Conservation (phyloP, 2,113 vertebrate genomes). For the Corydoras maculifer region DNA sequence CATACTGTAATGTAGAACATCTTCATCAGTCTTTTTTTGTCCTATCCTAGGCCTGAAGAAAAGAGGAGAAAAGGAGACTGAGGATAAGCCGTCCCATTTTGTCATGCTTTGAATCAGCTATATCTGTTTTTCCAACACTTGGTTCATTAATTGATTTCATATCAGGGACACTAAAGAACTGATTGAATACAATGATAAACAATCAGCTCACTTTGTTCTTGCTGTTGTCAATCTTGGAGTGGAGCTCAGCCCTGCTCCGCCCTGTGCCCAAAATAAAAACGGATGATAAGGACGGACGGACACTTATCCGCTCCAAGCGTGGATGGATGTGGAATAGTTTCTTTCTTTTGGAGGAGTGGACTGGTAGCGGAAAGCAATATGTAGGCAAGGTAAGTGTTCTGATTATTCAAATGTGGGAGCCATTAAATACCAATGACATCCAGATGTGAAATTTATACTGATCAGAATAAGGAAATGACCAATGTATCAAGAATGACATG, state of each 20-base stretch:
- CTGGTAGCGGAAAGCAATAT: slow-evolving; percentile 88
- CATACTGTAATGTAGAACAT: slow-evolving; percentile 1
- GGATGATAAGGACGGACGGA: slow-evolving; percentile 64
- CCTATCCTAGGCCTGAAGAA: slow-evolving; percentile 22
- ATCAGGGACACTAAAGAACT: slow-evolving; percentile 43
- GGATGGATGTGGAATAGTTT: slow-evolving; percentile 99
- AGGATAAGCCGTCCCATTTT: slow-evolving; percentile 63
- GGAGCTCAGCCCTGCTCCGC: slow-evolving; percentile 52
- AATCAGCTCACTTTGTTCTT: slow-evolving; percentile 56
- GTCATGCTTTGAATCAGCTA: slow-evolving; percentile 50
- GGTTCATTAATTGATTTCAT: slow-evolving; percentile 52
- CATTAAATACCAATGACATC: slow-evolving; percentile 3
- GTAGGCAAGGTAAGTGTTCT: slow-evolving; percentile 88
- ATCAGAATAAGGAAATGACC: too few species aligned
- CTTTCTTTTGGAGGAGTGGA: slow-evolving; percentile 94
- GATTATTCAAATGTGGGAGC: neutral
- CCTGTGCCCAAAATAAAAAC: slow-evolving; percentile 60
- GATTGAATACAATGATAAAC: slow-evolving; percentile 66
- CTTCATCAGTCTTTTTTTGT: slow-evolving; percentile 30
- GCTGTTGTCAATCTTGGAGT: slow-evolving; percentile 54
- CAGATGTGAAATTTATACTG: neutral
- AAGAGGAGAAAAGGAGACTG: slow-evolving; percentile 23
- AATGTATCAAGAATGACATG: too few species aligned
- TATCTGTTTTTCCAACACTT: slow-evolving; percentile 46
- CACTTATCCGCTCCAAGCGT: slow-evolving; percentile 82